Evolutionary conservation across 2,113 vertebrate species (phyloP), one percentile per base, ranked within the genome.

Genomic region (Silurus meridionalis): DNA sequence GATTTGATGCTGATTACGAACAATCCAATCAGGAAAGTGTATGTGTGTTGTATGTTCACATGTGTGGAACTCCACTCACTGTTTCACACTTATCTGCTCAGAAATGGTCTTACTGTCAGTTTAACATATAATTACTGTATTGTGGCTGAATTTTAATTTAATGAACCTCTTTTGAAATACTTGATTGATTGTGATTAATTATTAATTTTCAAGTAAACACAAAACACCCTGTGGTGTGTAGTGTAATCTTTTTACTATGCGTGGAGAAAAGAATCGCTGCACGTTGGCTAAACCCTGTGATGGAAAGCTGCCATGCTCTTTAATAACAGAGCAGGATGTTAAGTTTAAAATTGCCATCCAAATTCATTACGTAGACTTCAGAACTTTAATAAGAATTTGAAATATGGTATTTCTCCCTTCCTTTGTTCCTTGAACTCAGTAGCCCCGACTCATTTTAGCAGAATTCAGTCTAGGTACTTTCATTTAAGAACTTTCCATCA

Each of bases 291-390:
- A 55, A 50, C 66, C 37, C 52, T 21, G 11, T n/a, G 52, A 66
- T 72, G 66, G 80, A 87, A 87, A 77, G 72, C 83, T 50, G 75
- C 74, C 77, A 66, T n/a, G 13, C 60, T 84, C 25, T 60, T 84
- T 84, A 84, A 84, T 81, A 84, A 81, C n/a, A 25, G 53, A 63
- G 57, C 78, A 10, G 11, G 9, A 75, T 46, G 21, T 88, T 77
- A 67, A n/a, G 64, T 58, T 50, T 57, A 21, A 79, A 79, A 78
- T 55, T 53, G 37, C 15, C 15, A 19, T 11, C 48, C 25, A 57
- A 84, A 84, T 80, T 58, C 61, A 83, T 78, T 78, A 71, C 64
- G 60, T 50, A 53, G 46, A 52, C 23, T 78, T 69, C 72, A 79
- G n/a, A 60, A 66, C 46, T 63, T 58, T 52, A 66, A 50, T 52